Evolutionary conservation across 2,797 vertebrate genomes (phyloP).

Genomic region (Lates japonicus): DNA sequence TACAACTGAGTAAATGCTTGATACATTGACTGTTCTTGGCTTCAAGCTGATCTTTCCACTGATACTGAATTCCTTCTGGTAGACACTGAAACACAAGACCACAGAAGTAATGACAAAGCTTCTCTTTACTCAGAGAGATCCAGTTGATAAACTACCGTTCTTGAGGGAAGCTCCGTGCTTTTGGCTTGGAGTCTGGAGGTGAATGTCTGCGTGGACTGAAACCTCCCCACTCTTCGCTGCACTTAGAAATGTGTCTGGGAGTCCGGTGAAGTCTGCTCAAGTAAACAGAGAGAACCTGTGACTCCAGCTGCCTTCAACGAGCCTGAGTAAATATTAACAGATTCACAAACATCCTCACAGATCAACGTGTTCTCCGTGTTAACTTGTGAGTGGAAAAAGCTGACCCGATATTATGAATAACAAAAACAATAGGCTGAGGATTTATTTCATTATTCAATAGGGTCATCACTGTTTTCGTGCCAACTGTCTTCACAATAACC

Average conservation of each 20-base stretch:
- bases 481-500: conserved; percentile 3
- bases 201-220: conserved; percentile 84
- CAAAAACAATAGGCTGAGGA: conserved; percentile 1
- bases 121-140: neutral
- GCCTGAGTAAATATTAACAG: conserved; percentile 43
- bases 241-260: conserved; percentile 87
- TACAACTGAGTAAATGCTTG: neutral
- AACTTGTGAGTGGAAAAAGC: neutral
- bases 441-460: neutral
- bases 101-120: conserved; percentile 3
- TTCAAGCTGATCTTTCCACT: neutral
- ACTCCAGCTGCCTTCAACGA: neutral
- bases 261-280: conserved; percentile 83
- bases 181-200: conserved; percentile 76
- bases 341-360: conserved; percentile 8
- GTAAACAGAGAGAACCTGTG: conserved; percentile 41
- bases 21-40: neutral
- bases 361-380: neutral
- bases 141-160: conserved; percentile 60
- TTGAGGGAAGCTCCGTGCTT: conserved; percentile 71
- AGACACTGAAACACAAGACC: conserved; percentile 15
- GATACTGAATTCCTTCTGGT: neutral
- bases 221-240: conserved; percentile 86
- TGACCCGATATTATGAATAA: neutral
- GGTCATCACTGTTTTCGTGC: neutral